Percentiles rank a stretch among this genome's conserved stretches.
Evolutionary conservation across 1,140 invertebrate genomes (phyloP).

Genomic region (Hyphantria cunea): DNA sequence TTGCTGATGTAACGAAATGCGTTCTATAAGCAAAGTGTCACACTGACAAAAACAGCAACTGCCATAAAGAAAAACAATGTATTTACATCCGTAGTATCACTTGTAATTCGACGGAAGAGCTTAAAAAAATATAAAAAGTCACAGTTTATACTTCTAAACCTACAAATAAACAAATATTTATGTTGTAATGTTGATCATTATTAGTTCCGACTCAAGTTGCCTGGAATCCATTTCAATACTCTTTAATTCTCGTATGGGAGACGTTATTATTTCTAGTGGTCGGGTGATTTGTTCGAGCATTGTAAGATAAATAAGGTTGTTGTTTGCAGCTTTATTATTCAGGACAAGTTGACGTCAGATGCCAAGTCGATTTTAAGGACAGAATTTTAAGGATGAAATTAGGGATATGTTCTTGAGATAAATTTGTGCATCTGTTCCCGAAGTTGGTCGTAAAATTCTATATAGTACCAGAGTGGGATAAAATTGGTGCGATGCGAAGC

Average conservation of each 20-base stretch:
- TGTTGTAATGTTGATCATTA: too few relatives aligned
- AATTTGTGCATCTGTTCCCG: slow-evolving; percentile 42
- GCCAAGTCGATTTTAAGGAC: slow-evolving; percentile 25
- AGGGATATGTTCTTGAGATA: slow-evolving; percentile 29
- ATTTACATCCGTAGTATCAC: too few relatives aligned
- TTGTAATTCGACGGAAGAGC: too few relatives aligned
- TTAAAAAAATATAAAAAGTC: too few relatives aligned
- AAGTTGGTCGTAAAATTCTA: slow-evolving; percentile 50
- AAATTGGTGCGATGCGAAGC: slow-evolving; percentile 25
- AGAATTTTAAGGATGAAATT: slow-evolving; percentile 41
- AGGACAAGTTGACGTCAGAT: slow-evolving; percentile 27
- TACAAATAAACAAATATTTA: too few relatives aligned
- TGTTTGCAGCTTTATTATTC: slow-evolving; percentile 10
- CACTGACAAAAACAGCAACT: too few relatives aligned
- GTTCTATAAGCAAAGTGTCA: too few relatives aligned
- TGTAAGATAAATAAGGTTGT: slow-evolving; percentile 22
- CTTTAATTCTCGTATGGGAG: slow-evolving; percentile 8
- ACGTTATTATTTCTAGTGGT: slow-evolving; percentile 21
- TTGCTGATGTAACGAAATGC: too few relatives aligned
- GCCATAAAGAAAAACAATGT: too few relatives aligned
- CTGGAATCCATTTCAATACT: slow-evolving; percentile 5
- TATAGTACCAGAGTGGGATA: slow-evolving; percentile 35
- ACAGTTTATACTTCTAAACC: too few relatives aligned
- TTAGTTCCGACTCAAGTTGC: slow-evolving; percentile 4
- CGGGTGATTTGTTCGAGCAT: slow-evolving; percentile 26